phyloP scores from a whole-genome alignment of 2,113 vertebrate genomes.

The Neolamprologus sp. region DNA sequence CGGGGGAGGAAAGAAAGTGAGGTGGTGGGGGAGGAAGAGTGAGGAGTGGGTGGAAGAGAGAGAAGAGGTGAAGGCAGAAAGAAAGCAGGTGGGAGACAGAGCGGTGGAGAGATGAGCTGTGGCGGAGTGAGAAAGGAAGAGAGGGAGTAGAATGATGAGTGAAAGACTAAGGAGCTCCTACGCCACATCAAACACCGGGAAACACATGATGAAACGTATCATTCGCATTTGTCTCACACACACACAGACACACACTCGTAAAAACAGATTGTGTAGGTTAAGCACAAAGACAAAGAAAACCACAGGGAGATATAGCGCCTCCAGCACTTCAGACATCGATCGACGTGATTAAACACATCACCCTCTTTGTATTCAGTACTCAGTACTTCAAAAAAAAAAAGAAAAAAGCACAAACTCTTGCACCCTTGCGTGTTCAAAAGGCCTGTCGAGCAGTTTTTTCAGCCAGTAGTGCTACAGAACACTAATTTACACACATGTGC shows the following conservation, averaged over 20 bases:
- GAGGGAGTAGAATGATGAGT: not conserved
- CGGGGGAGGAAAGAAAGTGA: not conserved
- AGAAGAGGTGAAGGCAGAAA: not conserved
- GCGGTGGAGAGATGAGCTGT: not conserved
- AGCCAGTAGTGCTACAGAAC: not conserved
- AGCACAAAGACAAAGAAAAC: not conserved
- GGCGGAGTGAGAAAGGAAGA: not conserved
- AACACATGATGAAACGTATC: constrained; percentile 25
- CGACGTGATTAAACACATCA: not conserved
- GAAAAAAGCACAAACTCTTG: not conserved
- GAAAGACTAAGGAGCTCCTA: not conserved
- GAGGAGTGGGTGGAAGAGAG: not conserved
- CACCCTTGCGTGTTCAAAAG: not conserved
- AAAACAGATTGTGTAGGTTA: not conserved
- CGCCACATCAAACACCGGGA: constrained; percentile 31
- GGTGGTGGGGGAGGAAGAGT: not conserved
- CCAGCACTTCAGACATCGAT: not conserved
- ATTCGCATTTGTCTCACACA: not conserved
- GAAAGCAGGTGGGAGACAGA: not conserved
- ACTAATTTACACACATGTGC: not conserved
- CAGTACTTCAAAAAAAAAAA: not conserved
- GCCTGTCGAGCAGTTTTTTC: not conserved
- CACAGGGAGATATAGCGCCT: not conserved
- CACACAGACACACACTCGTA: not conserved
- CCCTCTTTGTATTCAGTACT: not conserved